Conservation (phyloP, 2,888 invertebrate genomes). For the Dynastes tityus region DNA sequence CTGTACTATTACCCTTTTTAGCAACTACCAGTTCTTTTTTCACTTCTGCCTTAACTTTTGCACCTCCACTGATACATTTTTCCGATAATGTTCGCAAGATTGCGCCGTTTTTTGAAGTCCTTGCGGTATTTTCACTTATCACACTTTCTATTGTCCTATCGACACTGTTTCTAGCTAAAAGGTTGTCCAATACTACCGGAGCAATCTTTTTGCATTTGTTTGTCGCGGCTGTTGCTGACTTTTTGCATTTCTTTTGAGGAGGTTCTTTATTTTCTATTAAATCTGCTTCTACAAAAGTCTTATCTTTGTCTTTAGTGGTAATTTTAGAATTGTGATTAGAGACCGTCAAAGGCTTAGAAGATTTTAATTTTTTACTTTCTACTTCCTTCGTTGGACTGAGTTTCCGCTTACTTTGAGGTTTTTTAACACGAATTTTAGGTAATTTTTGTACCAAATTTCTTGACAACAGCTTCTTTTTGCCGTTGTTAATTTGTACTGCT, state of each 20-base stretch:
- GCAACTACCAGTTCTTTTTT: slow-evolving; percentile 68
- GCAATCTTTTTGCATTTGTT: slow-evolving; percentile 58
- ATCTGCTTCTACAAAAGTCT: slow-evolving; percentile 55
- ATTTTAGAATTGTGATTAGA: slow-evolving; percentile 64
- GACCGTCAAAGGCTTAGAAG: slow-evolving; percentile 64
- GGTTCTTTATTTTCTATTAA: slow-evolving; percentile 61
- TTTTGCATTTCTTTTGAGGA: slow-evolving; percentile 53
- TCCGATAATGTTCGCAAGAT: slow-evolving; percentile 41
- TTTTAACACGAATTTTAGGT: slow-evolving; percentile 50
- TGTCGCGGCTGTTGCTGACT: slow-evolving; percentile 52
- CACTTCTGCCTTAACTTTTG: slow-evolving; percentile 70
- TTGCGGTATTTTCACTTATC: slow-evolving; percentile 65
- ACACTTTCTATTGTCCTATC: slow-evolving; percentile 72
- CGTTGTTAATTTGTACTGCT: slow-evolving; percentile 68
- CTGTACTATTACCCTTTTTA: slow-evolving; percentile 33
- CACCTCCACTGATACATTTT: slow-evolving; percentile 60
- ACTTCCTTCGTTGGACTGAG: slow-evolving; percentile 59
- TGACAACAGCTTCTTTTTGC: slow-evolving; percentile 68
- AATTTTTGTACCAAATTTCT: slow-evolving; percentile 51
- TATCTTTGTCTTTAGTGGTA: slow-evolving; percentile 63
- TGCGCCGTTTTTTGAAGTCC: slow-evolving; percentile 53
- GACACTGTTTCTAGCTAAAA: slow-evolving; percentile 75
- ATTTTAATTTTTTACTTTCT: slow-evolving; percentile 58
- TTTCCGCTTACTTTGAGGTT: slow-evolving; percentile 70
- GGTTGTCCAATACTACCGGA: slow-evolving; percentile 72